Evolutionary conservation across 2,113 vertebrate species (phyloP), one percentile per base, ranked within the genome.

Genomic region (Salvelinus fontinalis): DNA sequence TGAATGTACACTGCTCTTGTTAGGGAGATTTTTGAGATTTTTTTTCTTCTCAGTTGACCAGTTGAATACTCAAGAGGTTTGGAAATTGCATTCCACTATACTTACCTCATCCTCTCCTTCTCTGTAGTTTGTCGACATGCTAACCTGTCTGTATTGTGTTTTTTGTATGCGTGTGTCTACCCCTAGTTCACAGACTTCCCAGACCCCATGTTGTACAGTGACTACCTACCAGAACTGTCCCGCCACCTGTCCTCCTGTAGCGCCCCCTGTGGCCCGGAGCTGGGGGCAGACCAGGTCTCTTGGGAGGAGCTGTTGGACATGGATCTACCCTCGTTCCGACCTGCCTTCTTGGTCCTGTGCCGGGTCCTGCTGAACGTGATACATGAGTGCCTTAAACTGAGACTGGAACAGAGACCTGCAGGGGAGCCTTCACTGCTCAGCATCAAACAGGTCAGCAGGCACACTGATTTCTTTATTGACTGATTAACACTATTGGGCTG

Each of bases 361-460:
- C 94, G 98, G 14, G 97, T 99, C 68, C 95, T 98, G 59, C 96
- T 99, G 75, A 98, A 98, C 14, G 97, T 99, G 77, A 99, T 99
- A 84, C 98, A 99, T 3, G 98, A 99, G 84, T 99, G 98, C 92
- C 97, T 99, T 86, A 99, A 99, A 87, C 89, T 99, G 75, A 91
- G 98, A 74, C 80, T 99, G 88, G 98, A 99, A 73, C 98, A 99
- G 89, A 93, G 96, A 72, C 98, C 98, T n/a, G 98, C 98, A 27
- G 98, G 98, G 68, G 97, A 99, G 68, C 97, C 98, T 0, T 99
- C 98, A 0, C 94, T 99, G 81, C 88, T 99, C 92, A 99, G 98
- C 79, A 99, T 99, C 91, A 99, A 99, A 88, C 98, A 99, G 98
- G 98, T 97, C 85, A 82, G 39, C 26, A 29, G 27, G 13, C 5